phyloP scores from a whole-genome alignment of 2,797 vertebrate genomes.

The Chelidonichthys spinosus region DNA sequence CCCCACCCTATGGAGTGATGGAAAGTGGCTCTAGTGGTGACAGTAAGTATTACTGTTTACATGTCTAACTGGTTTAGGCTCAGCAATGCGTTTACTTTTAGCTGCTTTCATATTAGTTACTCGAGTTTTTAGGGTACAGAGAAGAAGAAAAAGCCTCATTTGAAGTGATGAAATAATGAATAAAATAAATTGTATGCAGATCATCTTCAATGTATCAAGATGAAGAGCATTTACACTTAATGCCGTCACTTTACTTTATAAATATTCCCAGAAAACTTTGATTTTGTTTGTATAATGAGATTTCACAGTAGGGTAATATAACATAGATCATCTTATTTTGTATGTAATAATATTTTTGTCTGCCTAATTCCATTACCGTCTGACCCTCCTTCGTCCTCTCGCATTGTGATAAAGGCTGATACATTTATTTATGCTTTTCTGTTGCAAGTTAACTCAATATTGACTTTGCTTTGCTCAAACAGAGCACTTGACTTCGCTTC shows the following conservation, averaged over 20 bases:
- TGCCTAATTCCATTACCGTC: conserved; percentile 18
- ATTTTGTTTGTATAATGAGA: background rate
- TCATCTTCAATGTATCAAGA: background rate
- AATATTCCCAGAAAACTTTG: background rate
- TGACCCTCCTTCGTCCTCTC: conserved; percentile 4
- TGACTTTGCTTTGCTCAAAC: conserved; percentile 52
- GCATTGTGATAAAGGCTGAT: conserved; percentile 37
- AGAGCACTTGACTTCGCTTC: conserved; percentile 50
- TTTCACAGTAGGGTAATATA: background rate
- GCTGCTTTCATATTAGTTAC: background rate
- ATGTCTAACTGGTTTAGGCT: background rate
- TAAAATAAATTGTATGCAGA: background rate
- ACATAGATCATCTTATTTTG: conserved; percentile 7
- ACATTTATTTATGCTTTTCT: conserved; percentile 48
- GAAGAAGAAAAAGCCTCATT: background rate
- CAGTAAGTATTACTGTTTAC: conserved; percentile 87
- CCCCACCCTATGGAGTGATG: conserved; percentile 97
- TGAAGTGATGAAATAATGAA: background rate
- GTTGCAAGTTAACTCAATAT: conserved; percentile 65
- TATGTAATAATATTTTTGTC: conserved; percentile 5
- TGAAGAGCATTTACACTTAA: conserved; percentile 7
- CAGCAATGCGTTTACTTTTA: background rate
- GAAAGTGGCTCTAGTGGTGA: conserved; percentile 91
- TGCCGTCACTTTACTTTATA: conserved; percentile 1
- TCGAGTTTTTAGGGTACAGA: background rate